A percentile compares a stretch with the other conserved stretches of the same genome.
Evolutionary conservation across 2,888 invertebrate genomes (phyloP).

Genomic region (Pollenia labialis): DNA sequence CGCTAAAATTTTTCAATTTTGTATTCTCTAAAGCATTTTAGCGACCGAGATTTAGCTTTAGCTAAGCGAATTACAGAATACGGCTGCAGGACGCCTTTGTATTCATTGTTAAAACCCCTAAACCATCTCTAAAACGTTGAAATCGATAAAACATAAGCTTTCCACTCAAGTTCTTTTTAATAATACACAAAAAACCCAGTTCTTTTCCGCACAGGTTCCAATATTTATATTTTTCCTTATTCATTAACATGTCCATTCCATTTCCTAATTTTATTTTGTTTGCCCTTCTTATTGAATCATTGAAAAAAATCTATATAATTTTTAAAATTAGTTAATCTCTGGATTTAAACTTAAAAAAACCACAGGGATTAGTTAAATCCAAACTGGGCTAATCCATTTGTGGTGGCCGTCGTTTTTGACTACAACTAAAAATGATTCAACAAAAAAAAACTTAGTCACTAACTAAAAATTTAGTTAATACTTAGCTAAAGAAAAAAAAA

Average conservation of each 20-base stretch:
- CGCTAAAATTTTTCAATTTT: too few relatives aligned
- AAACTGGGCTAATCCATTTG: slow-evolving; percentile 45
- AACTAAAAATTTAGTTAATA: slow-evolving; percentile 14
- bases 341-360: slow-evolving; percentile 59
- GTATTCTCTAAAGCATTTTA: too few relatives aligned
- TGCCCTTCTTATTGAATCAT: background rate
- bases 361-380: slow-evolving; percentile 54
- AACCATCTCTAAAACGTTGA: too few relatives aligned
- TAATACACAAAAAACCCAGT: too few relatives aligned
- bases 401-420: slow-evolving; percentile 3
- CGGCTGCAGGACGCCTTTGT: too few relatives aligned
- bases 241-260: background rate
- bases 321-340: slow-evolving; percentile 43
- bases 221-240: background rate
- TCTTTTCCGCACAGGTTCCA: background rate
- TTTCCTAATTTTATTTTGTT: background rate
- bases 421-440: slow-evolving; percentile 25
- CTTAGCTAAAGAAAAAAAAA: background rate
- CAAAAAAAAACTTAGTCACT: slow-evolving; percentile 45
- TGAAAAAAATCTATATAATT: slow-evolving; percentile 25
- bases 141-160: too few relatives aligned
- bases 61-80: too few relatives aligned
- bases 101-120: too few relatives aligned
- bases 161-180: too few relatives aligned
- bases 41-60: too few relatives aligned